Evolutionary conservation across 2,113 vertebrate genomes (phyloP).

Genomic region (Vidua chalybeata): DNA sequence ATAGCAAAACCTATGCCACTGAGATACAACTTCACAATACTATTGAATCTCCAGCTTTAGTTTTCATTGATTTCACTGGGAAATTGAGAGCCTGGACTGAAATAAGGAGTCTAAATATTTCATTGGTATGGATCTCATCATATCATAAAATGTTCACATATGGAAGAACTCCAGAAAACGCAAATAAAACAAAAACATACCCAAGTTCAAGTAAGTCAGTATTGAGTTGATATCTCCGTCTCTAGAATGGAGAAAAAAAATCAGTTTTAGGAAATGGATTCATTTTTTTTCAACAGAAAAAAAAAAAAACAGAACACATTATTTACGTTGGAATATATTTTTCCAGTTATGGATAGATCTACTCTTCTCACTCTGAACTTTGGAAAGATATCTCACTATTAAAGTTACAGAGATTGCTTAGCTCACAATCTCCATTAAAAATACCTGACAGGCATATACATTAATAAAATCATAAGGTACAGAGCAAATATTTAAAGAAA

Average conservation of each 20-base stretch:
- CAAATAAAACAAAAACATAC: conserved; percentile 69
- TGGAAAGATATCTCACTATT: background rate
- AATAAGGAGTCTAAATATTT: background rate
- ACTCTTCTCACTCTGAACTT: background rate
- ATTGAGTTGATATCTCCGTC: conserved; percentile 72
- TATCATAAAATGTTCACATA: background rate
- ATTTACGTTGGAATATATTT: background rate
- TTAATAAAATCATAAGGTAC: background rate
- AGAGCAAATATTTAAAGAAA: background rate
- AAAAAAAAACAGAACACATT: background rate
- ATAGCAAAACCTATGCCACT: background rate
- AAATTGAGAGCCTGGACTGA: background rate
- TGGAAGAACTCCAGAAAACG: background rate
- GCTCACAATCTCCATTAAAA: background rate
- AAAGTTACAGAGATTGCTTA: background rate
- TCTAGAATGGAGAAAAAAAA: conserved; percentile 58
- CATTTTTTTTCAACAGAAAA: background rate
- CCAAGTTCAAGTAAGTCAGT: conserved; percentile 79
- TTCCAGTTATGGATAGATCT: background rate
- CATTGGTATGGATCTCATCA: background rate
- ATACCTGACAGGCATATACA: background rate
- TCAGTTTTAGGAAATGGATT: background rate
- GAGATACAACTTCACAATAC: background rate
- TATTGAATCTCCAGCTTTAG: background rate
- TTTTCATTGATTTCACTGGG: background rate